Conservation (phyloP, 2,797 vertebrate species). For the Eospalax fontanierii region DNA sequence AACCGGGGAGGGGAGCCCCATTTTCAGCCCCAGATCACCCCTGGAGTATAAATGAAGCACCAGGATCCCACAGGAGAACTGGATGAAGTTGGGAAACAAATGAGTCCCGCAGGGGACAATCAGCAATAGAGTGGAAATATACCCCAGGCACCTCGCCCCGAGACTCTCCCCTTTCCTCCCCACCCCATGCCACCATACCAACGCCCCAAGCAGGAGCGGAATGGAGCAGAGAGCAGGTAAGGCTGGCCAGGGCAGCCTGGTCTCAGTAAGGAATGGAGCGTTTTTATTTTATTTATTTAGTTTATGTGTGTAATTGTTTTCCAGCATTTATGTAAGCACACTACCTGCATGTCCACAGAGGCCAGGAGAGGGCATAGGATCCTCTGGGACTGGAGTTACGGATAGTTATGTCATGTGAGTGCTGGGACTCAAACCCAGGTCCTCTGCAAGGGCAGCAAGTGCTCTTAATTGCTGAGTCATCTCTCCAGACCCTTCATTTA, state of each 20-base stretch:
- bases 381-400: too few relatives aligned
- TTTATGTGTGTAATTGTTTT: neutral
- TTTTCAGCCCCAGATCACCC: neutral
- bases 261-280: neutral
- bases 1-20: neutral
- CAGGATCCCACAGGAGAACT: neutral
- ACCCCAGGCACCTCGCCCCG: neutral
- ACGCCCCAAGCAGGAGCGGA: neutral
- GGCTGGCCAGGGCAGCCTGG: neutral
- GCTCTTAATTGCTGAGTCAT: too few relatives aligned
- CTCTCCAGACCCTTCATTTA: too few relatives aligned
- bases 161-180: neutral
- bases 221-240: neutral
- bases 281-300: neutral
- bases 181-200: neutral
- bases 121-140: neutral
- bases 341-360: too few relatives aligned
- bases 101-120: neutral
- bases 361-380: too few relatives aligned
- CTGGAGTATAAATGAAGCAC: neutral
- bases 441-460: too few relatives aligned
- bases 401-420: too few relatives aligned
- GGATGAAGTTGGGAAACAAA: neutral
- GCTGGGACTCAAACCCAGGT: too few relatives aligned
- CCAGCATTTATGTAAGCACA: too few relatives aligned